Percentiles rank a stretch among this genome's conserved stretches.
Conservation (phyloP, 2,797 vertebrate genomes). For the Potorous gilbertii region DNA sequence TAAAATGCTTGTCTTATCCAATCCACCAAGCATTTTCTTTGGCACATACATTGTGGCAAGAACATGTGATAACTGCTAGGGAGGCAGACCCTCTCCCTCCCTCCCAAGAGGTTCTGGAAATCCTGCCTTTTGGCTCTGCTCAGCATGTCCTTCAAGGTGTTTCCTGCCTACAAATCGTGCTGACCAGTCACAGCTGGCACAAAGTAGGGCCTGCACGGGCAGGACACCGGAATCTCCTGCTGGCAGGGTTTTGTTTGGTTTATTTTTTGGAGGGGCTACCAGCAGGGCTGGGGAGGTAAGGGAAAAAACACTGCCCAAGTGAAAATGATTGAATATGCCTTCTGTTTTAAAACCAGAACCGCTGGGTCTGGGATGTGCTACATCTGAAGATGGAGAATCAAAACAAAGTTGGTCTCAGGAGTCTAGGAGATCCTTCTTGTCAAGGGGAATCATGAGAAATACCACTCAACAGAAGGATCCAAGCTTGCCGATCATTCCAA, state of each 20-base stretch:
- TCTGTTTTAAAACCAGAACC: constrained; percentile 60
- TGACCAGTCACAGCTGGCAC: constrained; percentile 23
- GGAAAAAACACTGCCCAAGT: constrained; percentile 55
- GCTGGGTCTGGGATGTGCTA: neutral
- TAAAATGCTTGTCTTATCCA: neutral
- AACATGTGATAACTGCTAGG: neutral
- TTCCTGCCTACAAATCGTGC: constrained; percentile 71
- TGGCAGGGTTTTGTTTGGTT: constrained; percentile 57
- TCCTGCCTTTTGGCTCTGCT: constrained; percentile 49
- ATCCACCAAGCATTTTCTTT: neutral
- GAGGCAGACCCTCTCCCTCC: neutral
- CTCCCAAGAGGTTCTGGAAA: neutral
- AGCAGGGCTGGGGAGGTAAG: neutral
- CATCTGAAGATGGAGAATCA: neutral
- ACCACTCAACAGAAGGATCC: neutral
- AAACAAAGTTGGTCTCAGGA: constrained; percentile 12
- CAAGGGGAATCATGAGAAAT: fast-evolving
- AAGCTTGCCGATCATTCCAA: neutral
- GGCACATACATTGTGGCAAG: neutral
- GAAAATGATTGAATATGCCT: constrained; percentile 31
- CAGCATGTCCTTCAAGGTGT: constrained; percentile 61
- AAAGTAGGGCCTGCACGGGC: neutral
- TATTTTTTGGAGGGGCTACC: neutral
- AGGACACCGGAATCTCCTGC: constrained; percentile 55
- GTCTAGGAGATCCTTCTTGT: neutral